phyloP scores from a whole-genome alignment of 2,888 invertebrate species.

The Busseola fusca region DNA sequence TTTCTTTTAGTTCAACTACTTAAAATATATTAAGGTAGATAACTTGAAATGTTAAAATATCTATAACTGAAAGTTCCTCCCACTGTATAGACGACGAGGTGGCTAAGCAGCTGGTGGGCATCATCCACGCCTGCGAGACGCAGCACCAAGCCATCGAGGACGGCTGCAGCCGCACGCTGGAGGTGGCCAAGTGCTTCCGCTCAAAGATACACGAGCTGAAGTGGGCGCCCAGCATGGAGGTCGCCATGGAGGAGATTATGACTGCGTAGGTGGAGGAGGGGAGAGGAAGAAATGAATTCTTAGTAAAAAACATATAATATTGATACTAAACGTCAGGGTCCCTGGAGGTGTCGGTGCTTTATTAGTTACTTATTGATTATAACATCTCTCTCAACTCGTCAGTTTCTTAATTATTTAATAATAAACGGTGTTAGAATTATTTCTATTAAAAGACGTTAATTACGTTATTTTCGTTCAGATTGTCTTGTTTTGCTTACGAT shows the following conservation, averaged over 20 bases:
- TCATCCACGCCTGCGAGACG: conserved; percentile 79
- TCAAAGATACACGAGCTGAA: conserved; percentile 80
- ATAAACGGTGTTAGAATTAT: conserved; percentile 3
- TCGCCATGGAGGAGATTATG: conserved; percentile 78
- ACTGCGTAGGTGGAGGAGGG: conserved; percentile 58
- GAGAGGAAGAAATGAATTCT: not conserved
- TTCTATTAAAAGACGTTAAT: not conserved
- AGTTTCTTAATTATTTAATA: not conserved
- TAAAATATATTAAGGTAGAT: not conserved
- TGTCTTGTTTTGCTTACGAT: not conserved
- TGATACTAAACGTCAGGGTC: not conserved
- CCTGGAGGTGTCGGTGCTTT: not conserved
- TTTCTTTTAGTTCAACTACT: not conserved
- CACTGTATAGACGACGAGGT: conserved; percentile 72
- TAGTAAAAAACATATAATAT: not conserved
- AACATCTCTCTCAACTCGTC: not conserved
- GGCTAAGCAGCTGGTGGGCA: conserved; percentile 76
- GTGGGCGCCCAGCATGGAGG: conserved; percentile 82
- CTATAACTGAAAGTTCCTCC: not conserved
- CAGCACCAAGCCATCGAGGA: conserved; percentile 63
- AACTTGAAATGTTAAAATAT: not conserved
- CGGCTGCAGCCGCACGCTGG: conserved; percentile 72
- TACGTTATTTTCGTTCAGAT: not conserved
- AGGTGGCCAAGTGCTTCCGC: conserved; percentile 82
- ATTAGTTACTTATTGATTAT: not conserved